Base-by-base conservation (phyloP, 1,140 invertebrate species). In the Hydropsyche tenuis region DNA sequence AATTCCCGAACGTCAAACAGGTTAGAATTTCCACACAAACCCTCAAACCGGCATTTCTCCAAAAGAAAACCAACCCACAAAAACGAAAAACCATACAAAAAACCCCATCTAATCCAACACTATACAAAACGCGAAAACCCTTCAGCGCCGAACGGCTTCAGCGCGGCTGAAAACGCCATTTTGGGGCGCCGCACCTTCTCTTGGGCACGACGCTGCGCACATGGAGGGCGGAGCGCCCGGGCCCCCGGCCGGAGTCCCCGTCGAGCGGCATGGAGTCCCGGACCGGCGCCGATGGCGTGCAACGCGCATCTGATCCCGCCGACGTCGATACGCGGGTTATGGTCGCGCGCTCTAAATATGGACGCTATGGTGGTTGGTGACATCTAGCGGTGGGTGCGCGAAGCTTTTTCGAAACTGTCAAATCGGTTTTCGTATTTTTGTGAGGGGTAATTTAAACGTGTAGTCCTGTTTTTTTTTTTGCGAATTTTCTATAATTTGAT, bases 161-260 rank as follows among this genome's bases (percentile, higher is more conserved):
- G 42, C 43, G 64, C 27, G 16, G n/a, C 6, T 30, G 42, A 12
- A 25, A 23, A 1, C 25, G 23, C 11, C 6, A 37, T 43, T 20
- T 16, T 37, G 62, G 1, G 27, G 25, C 53, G 53, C 62, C 2
- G 20, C 12, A 68, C 65, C 65, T 68, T n/a, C 42, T 46, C 20
- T 68, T 68, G 20, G 65, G 65, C 16, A 68, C 45, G 65, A 68
- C 65, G 22, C 65, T 68, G 2, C 23, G 22, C 14, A 68, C 65
- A 18, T 68, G 37, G 20, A 48, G 12, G 65, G 45, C 65, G 12
- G 30, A 37, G 30, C 30, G 65, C 37, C 25, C 42, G 5, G 22
- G 37, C 1, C 1, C 63, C 30, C 30, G 65, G n/a, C 25, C 42
- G 5, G 22, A n/a, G 16, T 1, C 63, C 30, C 37, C 37, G 11